Evolutionary conservation across 2,797 vertebrate genomes (phyloP).

Genomic region (Triplophysa yarkandensis): DNA sequence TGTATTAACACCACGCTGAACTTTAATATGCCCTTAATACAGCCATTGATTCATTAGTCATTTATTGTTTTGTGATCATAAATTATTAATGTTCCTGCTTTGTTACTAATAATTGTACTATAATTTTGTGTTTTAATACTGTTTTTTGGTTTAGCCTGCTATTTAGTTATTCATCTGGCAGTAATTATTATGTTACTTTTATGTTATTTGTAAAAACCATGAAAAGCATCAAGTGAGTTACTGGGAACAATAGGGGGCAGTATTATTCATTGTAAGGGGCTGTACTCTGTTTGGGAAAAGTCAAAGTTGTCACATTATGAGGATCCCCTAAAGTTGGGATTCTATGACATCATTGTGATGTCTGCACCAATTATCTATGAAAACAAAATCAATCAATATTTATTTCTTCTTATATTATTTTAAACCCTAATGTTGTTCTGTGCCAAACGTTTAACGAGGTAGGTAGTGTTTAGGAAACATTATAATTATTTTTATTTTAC

Average conservation of each 20-base stretch:
- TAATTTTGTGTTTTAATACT: neutral
- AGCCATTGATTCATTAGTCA: constrained; percentile 6
- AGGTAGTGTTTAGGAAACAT: too few relatives aligned
- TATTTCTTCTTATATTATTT: too few relatives aligned
- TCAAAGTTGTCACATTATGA: neutral
- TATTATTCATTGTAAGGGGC: constrained; percentile 43
- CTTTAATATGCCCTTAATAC: constrained; percentile 7
- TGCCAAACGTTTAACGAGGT: too few relatives aligned
- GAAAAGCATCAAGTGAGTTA: neutral
- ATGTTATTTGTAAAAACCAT: neutral
- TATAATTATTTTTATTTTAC: too few relatives aligned
- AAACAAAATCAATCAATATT: too few relatives aligned
- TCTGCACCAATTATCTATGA: too few relatives aligned
- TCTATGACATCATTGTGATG: too few relatives aligned
- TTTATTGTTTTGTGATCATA: neutral
- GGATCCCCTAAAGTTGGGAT: neutral
- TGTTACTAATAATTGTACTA: neutral
- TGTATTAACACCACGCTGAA: constrained; percentile 29
- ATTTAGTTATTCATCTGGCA: neutral
- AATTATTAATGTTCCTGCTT: neutral
- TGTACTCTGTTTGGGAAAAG: neutral
- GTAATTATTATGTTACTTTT: constrained; percentile 5
- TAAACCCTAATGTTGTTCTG: too few relatives aligned
- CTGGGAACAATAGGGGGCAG: constrained; percentile 59
- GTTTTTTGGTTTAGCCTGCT: neutral